Percentiles rank a stretch among this genome's conserved stretches.
Evolutionary conservation across 2,113 vertebrate species (phyloP).

Genomic region (Gracilinanus agilis): DNA sequence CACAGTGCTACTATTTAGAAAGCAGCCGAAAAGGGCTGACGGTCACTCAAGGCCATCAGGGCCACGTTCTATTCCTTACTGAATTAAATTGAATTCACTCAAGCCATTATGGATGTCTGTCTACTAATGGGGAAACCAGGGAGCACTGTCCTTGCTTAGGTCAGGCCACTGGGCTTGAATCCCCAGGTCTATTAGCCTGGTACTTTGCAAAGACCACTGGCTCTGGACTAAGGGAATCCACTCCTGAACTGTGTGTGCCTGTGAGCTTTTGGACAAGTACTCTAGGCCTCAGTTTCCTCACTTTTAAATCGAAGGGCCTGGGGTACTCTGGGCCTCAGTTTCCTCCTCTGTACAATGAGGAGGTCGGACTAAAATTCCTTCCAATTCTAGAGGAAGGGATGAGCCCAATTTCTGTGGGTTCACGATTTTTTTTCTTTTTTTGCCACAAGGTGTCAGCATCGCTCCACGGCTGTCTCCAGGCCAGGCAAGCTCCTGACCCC

Average conservation of each 20-base stretch:
- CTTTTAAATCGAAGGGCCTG: not conserved
- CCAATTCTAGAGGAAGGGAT: rapidly evolving
- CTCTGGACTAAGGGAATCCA: not conserved
- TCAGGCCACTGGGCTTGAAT: not conserved
- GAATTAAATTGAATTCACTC: not conserved
- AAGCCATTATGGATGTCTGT: not conserved
- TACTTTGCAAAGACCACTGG: not conserved
- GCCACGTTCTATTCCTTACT: not conserved
- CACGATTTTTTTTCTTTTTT: not conserved
- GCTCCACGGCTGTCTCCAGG: conserved; percentile 38
- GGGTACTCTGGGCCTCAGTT: not conserved
- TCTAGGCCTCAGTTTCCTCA: not conserved
- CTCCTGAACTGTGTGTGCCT: not conserved
- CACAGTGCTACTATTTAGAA: not conserved
- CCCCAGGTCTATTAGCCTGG: not conserved
- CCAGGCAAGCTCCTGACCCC: not conserved
- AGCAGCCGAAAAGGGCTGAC: not conserved
- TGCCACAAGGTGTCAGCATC: conserved; percentile 84
- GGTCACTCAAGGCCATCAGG: not conserved
- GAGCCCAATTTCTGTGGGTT: not conserved
- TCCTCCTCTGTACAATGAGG: not conserved
- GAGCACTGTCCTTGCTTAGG: not conserved
- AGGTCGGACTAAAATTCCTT: not conserved
- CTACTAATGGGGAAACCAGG: not conserved
- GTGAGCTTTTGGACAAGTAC: not conserved